Evolutionary conservation across 2,797 vertebrate genomes (phyloP), one percentile per base, ranked within the genome.

Genomic region (Sebastes jordani): DNA sequence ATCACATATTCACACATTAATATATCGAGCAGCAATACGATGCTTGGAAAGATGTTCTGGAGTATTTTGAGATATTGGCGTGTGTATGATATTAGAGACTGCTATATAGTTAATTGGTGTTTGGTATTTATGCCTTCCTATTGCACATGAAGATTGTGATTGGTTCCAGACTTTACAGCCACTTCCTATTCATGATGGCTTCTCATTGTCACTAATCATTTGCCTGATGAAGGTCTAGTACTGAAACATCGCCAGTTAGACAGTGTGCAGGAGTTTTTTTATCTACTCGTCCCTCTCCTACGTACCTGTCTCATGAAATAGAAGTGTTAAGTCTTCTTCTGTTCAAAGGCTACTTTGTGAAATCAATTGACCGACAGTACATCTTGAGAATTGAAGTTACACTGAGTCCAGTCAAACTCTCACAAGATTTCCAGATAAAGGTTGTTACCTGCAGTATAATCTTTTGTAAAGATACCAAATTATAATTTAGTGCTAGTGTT

Each of bases 111-210:
- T 46, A 14, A 38, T 38, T 38, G 5, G 13, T 6, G 36, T 38
- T 38, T 38, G 36, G 36, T 38, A 38, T 38, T 38, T 14, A 38
- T 38, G 36, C 13, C 13, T 38, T 38, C 36, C 13, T 38, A 18
- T 18, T 46, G 16, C 42, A 46, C 42, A 7, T 18, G 1, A 7
- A 0, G 38, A 42, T 0, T 42, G 38, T 42, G 38, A 42, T 42
- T 42, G 38, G 38, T 42, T 42, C 38, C 42, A 46, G 42, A 46
- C 16, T 0, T 46, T 46, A 46, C 42, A 46, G 42, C 42, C 42
- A 46, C 16, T 46, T 16, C 42, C 42, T 46, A 18, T 46, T 46
- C 6, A 46, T 18, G 14, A 46, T 46, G 42, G 16, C 16, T 46
- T 46, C 42, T 46, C 42, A 46, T 18, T 46, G 16, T 46, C 42